Evolutionary conservation across 1,140 invertebrate species (phyloP), one percentile per base, ranked within the genome.

Genomic region (Stegodyphus dumicola): DNA sequence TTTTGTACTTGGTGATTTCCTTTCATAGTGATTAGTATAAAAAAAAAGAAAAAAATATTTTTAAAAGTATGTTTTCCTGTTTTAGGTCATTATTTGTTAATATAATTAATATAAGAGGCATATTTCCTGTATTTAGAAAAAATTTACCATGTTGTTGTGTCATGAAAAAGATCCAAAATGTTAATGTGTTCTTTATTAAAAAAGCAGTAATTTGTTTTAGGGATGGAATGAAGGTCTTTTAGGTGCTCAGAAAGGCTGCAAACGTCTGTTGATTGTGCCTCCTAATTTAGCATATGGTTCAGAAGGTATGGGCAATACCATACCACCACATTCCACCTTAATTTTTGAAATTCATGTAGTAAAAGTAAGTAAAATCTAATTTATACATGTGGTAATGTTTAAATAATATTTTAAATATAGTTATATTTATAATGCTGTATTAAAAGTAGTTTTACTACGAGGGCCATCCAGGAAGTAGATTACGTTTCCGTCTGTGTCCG

Each of bases 151-250:
- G 33, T 3, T 33, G 3, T 33, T 33, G 33, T 33, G 4, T n/a
- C 33, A 33, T 33, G 33, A 3, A 33, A 33, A 33, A 33, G 33
- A 33, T 33, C 33, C 33, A 33, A 33, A 33, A 33, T 33, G 33
- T 33, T 33, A 33, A 33, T 33, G 33, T 33, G 33, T 33, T 3
- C 33, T 33, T 33, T 33, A 33, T 33, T 33, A 33, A 33, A 33
- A 33, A 60, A 60, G 56, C 15, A 11, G 56, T 60, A 60, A 67
- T 67, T 67, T n/a, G 17, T 18, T 67, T 67, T 83, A 91, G 90
- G 91, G 90, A 15, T 90, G 90, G 89, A 90, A 91, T 77, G 88
- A 88, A 51, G 91, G 90, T 10, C 87, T 91, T 49, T 54, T 91
- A 17, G 90, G 90, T 52, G 90, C 90, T 89, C 90, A 90, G 83